Base-by-base conservation (phyloP, 2,888 invertebrate species). In the Barypeithes pellucidus region DNA sequence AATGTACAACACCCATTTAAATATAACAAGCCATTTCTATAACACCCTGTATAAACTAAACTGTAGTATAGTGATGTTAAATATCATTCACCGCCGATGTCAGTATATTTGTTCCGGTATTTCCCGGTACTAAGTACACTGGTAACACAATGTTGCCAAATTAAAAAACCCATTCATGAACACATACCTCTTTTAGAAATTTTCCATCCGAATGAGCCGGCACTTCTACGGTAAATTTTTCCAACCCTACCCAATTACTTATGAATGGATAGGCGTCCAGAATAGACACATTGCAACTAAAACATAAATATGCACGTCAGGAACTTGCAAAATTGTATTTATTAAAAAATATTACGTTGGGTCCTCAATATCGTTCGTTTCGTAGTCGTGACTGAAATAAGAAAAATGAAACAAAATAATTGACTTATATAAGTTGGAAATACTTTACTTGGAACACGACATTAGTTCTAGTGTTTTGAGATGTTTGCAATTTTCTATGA, bases 271-370 rank as follows among this genome's bases (percentile, higher is more conserved):
- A 76, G 8, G 66, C 69, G 33, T 69, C 57, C n/a, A 75, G 36
- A 14, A 76, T 75, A 45, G 76, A 65, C 5, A 76, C 70, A 45
- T 76, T 76, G 29, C 76, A 76, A 54, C 76, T 76, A 50, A 67
- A 73, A 72, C n/a, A 71, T 33, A 63, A 61, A 62, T 47, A 39
- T 1, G 7, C 4, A 36, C n/a, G 11, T 61, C 29, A 45, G 29
- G 29, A 9, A 36, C 8, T n/a, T 12, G 36, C 16, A 2, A 43
- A 39, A 57, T 12, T 18, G n/a, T 57, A 16, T 14, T 1, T 24
- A 47, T 12, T 22, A 62, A 22, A 22, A 36, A 69, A 43, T 70
- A 70, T 70, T 70, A 70, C 69, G 39, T 54, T 54, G 41, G 36
- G n/a, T 52, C 52, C 22, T 33, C 63, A 1, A 43, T 16, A 20